Conservation (phyloP, 1,140 invertebrate genomes). For the Mya arenaria region DNA sequence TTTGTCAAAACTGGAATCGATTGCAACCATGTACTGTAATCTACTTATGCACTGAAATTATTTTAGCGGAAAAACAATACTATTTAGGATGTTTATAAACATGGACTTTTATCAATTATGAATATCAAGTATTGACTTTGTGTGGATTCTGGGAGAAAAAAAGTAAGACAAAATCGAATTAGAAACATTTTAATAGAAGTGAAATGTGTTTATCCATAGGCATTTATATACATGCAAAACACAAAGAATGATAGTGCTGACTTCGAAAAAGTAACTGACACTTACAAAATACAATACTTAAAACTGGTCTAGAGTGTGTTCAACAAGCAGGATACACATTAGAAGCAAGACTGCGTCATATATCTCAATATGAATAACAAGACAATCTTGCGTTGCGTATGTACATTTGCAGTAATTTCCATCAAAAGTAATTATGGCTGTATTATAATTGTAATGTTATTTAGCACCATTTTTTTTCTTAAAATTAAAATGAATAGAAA, state of each 20-base stretch:
- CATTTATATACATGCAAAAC: conserved; percentile 49
- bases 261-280: neutral
- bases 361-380: neutral
- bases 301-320: neutral
- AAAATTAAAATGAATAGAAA: too few relatives aligned
- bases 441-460: too few relatives aligned
- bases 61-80: too few relatives aligned
- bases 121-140: too few relatives aligned
- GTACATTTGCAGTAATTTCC: neutral
- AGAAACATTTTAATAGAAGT: conserved; percentile 60
- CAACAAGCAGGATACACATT: neutral
- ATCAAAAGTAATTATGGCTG: too few relatives aligned
- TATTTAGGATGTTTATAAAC: too few relatives aligned
- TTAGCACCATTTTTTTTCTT: too few relatives aligned
- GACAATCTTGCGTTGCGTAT: neutral
- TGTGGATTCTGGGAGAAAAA: conserved; percentile 16
- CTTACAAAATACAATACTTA: neutral
- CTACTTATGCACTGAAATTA: too few relatives aligned
- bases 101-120: too few relatives aligned
- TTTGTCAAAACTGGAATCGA: too few relatives aligned
- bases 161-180: conserved; percentile 24
- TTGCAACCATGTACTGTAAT: too few relatives aligned
- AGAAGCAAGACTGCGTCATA: neutral
- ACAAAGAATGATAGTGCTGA: conserved; percentile 2
- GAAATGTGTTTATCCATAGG: conserved; percentile 47